Conservation (phyloP, 1,140 invertebrate species). For the Cyrtorhinus lividipennis region DNA sequence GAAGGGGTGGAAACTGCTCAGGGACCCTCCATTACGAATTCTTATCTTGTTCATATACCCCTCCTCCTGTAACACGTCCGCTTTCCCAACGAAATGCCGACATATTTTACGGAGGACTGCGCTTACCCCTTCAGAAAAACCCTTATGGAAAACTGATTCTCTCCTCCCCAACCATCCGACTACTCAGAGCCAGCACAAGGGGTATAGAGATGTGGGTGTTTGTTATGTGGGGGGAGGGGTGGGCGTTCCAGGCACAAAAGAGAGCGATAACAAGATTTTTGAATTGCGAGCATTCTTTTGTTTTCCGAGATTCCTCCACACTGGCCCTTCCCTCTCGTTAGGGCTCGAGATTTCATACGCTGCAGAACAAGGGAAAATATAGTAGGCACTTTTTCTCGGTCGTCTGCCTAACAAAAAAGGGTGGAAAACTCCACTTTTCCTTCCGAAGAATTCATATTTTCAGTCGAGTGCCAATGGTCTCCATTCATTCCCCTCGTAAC, state of each 20-base stretch:
- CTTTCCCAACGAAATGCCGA: not conserved
- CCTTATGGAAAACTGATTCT: not conserved
- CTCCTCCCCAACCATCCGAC: not conserved
- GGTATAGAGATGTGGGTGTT: not conserved
- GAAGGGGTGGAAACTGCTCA: no score
- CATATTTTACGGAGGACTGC: not conserved
- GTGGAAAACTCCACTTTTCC: no score
- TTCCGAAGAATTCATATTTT: no score
- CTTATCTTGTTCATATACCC: not conserved
- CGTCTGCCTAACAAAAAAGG: no score
- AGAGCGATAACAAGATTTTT: not conserved
- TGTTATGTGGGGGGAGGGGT: no score
- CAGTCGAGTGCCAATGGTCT: no score
- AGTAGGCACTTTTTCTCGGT: no score
- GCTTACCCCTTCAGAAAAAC: not conserved
- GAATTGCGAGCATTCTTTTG: not conserved
- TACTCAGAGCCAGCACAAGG: no score
- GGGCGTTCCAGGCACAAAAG: not conserved
- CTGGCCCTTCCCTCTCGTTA: not conserved
- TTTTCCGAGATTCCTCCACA: not conserved
- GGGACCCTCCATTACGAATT: not conserved
- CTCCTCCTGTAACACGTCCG: not conserved
- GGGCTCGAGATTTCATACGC: no score
- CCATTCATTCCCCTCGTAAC: no score
- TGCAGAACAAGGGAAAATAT: no score